These are phyloP conservation scores for Pygmarrhopalites habei DNA, from an alignment of 1,140 invertebrate genomes.

Conservation along the genomic window DNA sequence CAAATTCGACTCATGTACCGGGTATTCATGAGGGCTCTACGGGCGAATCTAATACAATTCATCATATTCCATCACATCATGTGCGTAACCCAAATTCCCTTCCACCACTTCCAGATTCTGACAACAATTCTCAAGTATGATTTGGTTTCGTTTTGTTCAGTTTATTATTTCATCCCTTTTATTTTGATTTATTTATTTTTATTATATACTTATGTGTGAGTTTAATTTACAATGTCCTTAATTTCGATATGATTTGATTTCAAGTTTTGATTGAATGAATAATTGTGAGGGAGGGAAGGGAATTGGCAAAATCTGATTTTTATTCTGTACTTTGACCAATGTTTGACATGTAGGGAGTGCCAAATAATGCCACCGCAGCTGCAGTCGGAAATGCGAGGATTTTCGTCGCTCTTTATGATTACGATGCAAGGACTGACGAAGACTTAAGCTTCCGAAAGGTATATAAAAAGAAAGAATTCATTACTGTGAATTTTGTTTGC, in stretches of 20 bases:
- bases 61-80: conserved; percentile 27
- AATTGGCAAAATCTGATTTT: too few species aligned
- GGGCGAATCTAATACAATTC: conserved; percentile 28
- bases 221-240: too few species aligned
- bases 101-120: conserved; percentile 36
- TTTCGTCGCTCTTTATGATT: conserved; percentile 96
- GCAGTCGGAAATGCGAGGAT: conserved; percentile 61
- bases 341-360: conserved; percentile 24
- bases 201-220: neutral
- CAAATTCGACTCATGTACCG: conserved; percentile 6
- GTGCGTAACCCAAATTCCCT: conserved; percentile 37
- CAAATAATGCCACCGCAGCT: conserved; percentile 42
- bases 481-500: too few species aligned
- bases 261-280: too few species aligned
- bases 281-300: too few species aligned
- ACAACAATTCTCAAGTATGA: conserved; percentile 39
- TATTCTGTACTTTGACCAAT: too few species aligned
- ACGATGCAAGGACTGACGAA: conserved; percentile 97
- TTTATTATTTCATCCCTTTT: too few species aligned
- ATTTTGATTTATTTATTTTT: conserved; percentile 9
- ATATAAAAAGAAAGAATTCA: too few species aligned
- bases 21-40: conserved; percentile 23
- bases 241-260: too few species aligned
- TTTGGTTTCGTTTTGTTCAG: conserved; percentile 18
- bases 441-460: conserved; percentile 97